Conservation (phyloP, 2,888 invertebrate species). For the Metellina segmentata region DNA sequence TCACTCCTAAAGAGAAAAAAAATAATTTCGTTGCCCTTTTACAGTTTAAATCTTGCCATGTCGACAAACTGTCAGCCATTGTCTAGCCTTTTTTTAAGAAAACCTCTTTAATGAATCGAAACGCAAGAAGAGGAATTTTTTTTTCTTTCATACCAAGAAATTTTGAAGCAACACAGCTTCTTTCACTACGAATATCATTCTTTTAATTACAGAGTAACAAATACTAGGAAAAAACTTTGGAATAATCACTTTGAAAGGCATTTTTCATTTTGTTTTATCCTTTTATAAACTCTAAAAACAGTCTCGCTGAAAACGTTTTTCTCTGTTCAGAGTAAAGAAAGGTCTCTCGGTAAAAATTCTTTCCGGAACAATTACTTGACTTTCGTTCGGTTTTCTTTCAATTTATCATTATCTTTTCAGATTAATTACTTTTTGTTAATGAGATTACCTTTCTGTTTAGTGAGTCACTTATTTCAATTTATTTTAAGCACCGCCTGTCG, state of each 20-base stretch:
- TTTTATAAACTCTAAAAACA: not conserved
- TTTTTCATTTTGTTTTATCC: not conserved
- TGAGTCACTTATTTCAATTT: constrained; percentile 8
- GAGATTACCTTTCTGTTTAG: not conserved
- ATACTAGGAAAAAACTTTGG: not conserved
- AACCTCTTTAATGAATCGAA: not conserved
- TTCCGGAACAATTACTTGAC: constrained; percentile 2
- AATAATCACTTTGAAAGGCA: not conserved
- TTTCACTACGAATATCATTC: not conserved
- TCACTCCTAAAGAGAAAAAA: not conserved
- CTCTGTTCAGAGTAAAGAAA: not conserved
- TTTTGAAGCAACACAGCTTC: not conserved
- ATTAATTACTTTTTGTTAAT: constrained; percentile 23
- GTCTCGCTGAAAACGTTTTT: not conserved
- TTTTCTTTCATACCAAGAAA: not conserved
- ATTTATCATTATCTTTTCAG: not conserved
- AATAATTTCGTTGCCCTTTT: not conserved
- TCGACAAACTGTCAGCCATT: not conserved
- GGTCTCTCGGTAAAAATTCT: not conserved
- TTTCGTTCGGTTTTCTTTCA: not conserved
- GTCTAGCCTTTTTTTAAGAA: not conserved
- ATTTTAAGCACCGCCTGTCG: not conserved
- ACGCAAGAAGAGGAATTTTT: not conserved
- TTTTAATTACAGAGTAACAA: not conserved
- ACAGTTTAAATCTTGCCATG: not conserved